Conservation (phyloP, 2,888 invertebrate genomes). For the Pristionchus maxplancki region DNA sequence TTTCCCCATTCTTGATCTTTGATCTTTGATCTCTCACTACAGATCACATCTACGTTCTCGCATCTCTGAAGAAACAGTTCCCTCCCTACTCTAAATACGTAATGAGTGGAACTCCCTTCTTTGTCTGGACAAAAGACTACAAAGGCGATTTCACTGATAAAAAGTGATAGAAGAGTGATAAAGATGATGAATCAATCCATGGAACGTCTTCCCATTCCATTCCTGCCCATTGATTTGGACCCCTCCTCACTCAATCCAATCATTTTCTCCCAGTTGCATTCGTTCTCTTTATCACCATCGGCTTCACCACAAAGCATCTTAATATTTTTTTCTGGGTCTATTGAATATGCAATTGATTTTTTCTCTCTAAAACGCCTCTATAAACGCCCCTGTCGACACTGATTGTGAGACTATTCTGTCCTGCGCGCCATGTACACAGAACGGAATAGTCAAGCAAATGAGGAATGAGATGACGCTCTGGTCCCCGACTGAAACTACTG, state of each 20-base stretch:
- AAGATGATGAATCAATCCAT: not conserved
- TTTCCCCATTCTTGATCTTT: not conserved
- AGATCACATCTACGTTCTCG: not conserved
- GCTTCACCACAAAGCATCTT: not conserved
- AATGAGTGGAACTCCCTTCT: not conserved
- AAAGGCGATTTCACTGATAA: conserved; percentile 1
- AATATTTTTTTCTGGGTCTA: too few species aligned
- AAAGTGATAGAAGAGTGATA: not conserved
- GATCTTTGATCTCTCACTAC: not conserved
- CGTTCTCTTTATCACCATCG: not conserved
- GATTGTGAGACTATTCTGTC: too few species aligned
- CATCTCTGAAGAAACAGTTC: not conserved
- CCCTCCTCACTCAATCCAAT: too few species aligned
- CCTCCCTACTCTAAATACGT: not conserved
- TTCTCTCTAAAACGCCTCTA: too few species aligned
- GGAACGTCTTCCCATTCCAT: not conserved
- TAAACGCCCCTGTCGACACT: too few species aligned
- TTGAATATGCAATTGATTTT: too few species aligned
- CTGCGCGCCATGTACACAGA: too few species aligned
- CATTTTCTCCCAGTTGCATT: not conserved
- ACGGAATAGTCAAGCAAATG: too few species aligned
- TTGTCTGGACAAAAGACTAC: not conserved
- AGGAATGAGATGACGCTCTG: too few species aligned
- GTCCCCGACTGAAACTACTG: too few species aligned
- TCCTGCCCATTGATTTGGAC: too few species aligned